Conservation (phyloP, 2,113 vertebrate species). For the Orcinus orca region DNA sequence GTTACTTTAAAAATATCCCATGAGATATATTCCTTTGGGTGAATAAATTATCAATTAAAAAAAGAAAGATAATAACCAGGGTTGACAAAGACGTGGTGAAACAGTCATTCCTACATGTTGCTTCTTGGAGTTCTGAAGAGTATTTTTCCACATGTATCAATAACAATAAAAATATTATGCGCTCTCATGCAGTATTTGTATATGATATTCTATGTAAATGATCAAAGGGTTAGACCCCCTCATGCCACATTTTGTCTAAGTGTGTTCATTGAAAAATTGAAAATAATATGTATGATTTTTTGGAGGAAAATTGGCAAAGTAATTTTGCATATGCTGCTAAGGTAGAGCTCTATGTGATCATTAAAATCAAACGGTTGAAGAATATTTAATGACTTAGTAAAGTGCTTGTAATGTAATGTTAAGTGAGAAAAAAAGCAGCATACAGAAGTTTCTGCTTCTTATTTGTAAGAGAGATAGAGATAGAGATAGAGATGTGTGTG, state of each 20-base stretch:
- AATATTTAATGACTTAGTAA: conserved; percentile 21
- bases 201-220: neutral
- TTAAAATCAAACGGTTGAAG: conserved; percentile 1
- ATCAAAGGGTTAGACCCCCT: neutral
- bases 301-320: neutral
- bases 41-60: neutral
- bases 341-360: neutral
- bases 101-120: neutral
- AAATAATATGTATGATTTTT: neutral
- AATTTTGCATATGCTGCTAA: neutral
- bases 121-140: neutral
- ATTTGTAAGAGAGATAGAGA: neutral
- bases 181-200: neutral
- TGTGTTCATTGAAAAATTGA: neutral
- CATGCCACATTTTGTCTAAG: neutral
- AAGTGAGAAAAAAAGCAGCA: neutral
- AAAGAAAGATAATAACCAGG: neutral
- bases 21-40: neutral
- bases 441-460: neutral
- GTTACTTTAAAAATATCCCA: neutral
- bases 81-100: neutral
- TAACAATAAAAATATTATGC: neutral
- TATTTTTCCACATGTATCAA: neutral
- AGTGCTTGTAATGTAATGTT: neutral
- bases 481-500: neutral